Conservation (phyloP, 2,113 vertebrate genomes). For the Vombatus ursinus region DNA sequence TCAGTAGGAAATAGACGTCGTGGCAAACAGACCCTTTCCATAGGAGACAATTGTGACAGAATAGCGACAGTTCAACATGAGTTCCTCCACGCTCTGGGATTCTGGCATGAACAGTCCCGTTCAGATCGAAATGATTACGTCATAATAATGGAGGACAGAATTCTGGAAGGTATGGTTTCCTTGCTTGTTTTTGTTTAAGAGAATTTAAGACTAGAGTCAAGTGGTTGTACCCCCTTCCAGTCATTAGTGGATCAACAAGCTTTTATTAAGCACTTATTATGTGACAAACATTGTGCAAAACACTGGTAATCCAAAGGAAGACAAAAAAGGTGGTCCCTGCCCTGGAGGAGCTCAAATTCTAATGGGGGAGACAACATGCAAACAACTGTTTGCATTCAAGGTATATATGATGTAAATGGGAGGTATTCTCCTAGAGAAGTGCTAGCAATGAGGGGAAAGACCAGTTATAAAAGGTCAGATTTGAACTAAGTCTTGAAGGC, state of each 20-base stretch:
- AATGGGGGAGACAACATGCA: not conserved
- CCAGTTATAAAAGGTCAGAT: not conserved
- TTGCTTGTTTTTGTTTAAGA: not conserved
- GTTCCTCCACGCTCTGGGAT: conserved; percentile 92
- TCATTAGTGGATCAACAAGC: not conserved
- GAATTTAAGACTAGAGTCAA: conserved; percentile 17
- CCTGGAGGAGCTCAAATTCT: not conserved
- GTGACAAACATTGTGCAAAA: not conserved
- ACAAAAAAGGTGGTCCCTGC: not conserved
- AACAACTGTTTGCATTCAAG: not conserved
- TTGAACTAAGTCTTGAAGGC: not conserved
- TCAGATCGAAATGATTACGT: conserved; percentile 92
- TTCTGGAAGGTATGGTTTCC: conserved; percentile 83
- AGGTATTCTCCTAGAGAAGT: not conserved
- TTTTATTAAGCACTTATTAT: not conserved
- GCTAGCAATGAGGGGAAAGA: not conserved
- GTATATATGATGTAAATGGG: not conserved
- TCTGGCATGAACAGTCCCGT: conserved; percentile 95
- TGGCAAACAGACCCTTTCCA: conserved; percentile 90
- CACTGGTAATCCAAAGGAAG: not conserved
- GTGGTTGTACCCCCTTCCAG: not conserved
- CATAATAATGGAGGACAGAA: conserved; percentile 88
- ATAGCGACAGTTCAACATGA: conserved; percentile 90
- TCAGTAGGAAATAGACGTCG: conserved; percentile 86
- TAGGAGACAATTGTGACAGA: conserved; percentile 87